phyloP scores from a whole-genome alignment of 1,140 invertebrate genomes.

The Caerostris darwini region DNA sequence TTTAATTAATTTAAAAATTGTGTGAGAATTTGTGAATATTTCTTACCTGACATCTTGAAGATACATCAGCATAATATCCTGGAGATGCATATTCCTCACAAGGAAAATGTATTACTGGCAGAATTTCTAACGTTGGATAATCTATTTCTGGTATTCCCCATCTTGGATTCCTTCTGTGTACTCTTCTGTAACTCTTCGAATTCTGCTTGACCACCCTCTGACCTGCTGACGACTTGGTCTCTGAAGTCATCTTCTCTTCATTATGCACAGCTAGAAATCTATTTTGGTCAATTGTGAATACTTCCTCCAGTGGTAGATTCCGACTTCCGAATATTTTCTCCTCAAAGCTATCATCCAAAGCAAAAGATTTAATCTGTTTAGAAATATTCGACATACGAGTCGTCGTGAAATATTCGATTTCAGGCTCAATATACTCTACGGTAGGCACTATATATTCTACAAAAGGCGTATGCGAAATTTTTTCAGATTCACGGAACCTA shows the following conservation, averaged over 20 bases:
- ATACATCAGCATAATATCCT: conserved; percentile 81
- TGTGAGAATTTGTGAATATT: no score
- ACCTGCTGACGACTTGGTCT: not conserved
- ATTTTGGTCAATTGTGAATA: conserved; percentile 17
- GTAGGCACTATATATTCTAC: conserved; percentile 24
- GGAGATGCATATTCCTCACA: conserved; percentile 79
- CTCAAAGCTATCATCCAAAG: not conserved
- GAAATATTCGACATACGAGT: not conserved
- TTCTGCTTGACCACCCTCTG: not conserved
- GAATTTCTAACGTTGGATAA: conserved; percentile 74
- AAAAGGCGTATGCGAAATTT: not conserved
- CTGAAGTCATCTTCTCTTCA: not conserved
- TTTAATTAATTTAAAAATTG: no score
- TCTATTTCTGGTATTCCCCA: conserved; percentile 75
- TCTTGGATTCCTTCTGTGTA: conserved; percentile 10
- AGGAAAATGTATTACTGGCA: conserved; percentile 80
- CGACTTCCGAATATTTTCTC: not conserved
- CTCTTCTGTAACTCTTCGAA: not conserved
- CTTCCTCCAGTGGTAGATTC: not conserved
- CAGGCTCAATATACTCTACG: conserved; percentile 35
- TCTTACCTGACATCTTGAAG: conserved; percentile 78
- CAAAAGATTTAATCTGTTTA: not conserved
- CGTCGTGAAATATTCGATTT: conserved; percentile 4
- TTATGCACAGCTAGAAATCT: not conserved
- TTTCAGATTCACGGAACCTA: not conserved